Evolutionary conservation across 2,797 vertebrate species (phyloP).

Genomic region (Girardinus metallicus): DNA sequence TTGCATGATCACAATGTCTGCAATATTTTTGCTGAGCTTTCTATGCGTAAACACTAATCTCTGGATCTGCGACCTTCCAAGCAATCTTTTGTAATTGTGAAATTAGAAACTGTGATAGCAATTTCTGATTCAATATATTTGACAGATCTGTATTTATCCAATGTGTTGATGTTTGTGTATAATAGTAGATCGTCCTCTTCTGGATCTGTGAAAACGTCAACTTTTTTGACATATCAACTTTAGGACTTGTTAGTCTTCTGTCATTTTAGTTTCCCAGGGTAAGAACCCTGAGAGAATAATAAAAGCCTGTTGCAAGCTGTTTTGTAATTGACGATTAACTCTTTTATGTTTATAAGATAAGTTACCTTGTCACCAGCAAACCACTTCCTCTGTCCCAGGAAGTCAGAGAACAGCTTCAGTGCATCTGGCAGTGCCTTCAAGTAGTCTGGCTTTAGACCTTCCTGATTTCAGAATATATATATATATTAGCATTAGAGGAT

Average conservation of each 20-base stretch:
- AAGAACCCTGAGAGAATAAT: not conserved
- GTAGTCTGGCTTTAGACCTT: constrained; percentile 70
- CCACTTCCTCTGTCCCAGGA: constrained; percentile 85
- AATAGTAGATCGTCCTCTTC: not conserved
- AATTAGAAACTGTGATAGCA: not conserved
- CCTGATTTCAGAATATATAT: constrained; percentile 54
- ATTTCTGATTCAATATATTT: not conserved
- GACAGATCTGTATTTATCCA: not conserved
- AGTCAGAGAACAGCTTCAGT: constrained; percentile 86
- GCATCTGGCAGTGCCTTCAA: constrained; percentile 63
- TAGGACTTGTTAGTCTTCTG: not conserved
- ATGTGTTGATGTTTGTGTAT: not conserved
- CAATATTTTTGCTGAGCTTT: not conserved
- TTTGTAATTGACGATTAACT: not conserved
- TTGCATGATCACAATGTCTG: not conserved
- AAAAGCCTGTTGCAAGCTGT: not conserved
- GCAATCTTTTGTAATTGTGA: not conserved
- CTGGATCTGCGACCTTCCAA: not conserved
- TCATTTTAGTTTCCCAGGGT: not conserved
- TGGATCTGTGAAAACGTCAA: not conserved
- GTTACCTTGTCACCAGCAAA: constrained; percentile 90
- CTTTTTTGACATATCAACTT: not conserved
- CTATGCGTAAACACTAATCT: not conserved
- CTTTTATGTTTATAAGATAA: not conserved
- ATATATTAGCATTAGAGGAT: not conserved